phyloP scores from a whole-genome alignment of 2,113 vertebrate species.

The Bubo blakistoni region DNA sequence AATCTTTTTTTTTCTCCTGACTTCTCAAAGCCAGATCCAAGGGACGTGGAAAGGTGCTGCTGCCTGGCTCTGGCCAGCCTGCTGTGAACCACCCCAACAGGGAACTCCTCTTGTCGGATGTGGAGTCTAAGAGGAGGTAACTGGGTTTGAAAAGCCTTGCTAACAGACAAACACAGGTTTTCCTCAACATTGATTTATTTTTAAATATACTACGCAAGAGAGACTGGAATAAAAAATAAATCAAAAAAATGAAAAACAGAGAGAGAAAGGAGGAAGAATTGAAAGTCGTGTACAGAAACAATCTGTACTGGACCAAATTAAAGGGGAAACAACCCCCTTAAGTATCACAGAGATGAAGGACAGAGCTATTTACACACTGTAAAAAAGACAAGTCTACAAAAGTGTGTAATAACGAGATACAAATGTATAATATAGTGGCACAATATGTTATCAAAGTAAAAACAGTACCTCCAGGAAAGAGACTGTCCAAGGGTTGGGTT shows the following conservation, averaged over 20 bases:
- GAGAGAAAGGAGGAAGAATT: not conserved
- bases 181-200: constrained; percentile 78
- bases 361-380: constrained; percentile 71
- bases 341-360: constrained; percentile 56
- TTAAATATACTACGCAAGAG: constrained; percentile 77
- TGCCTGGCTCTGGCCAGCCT: not conserved
- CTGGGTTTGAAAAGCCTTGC: not conserved
- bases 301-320: constrained; percentile 66
- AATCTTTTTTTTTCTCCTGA: not conserved
- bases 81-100: not conserved
- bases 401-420: constrained; percentile 75
- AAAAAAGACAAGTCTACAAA: constrained; percentile 72
- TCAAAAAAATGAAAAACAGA: not conserved
- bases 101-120: accelerated
- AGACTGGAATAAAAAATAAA: constrained; percentile 68
- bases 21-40: not conserved
- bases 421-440: constrained; percentile 76
- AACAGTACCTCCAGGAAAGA: constrained; percentile 65
- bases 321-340: constrained; percentile 43
- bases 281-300: constrained; percentile 66
- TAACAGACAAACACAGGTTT: not conserved
- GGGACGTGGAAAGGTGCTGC: not conserved
- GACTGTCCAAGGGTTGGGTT: not conserved
- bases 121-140: not conserved
- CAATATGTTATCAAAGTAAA: constrained; percentile 62